Evolutionary conservation across 2,888 invertebrate genomes (phyloP).

Genomic region (Tineola bisselliella): DNA sequence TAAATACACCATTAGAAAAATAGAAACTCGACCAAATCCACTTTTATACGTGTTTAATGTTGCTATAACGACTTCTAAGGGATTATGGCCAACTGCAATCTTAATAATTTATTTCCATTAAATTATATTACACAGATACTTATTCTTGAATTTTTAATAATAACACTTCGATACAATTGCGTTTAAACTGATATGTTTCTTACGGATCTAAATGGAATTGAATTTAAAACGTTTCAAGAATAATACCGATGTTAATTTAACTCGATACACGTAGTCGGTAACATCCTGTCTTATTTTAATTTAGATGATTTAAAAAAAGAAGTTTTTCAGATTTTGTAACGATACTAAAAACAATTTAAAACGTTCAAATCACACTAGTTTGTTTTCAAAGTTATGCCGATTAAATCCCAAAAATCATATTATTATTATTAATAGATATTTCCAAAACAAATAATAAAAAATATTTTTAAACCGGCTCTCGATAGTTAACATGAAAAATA

Average conservation of each 20-base stretch:
- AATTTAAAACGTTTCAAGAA: too few relatives aligned
- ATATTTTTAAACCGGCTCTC: constrained; percentile 29
- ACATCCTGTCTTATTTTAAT: neutral
- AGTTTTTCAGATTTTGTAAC: too few relatives aligned
- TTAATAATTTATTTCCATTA: constrained; percentile 42
- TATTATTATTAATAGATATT: too few relatives aligned
- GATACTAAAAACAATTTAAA: too few relatives aligned
- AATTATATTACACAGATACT: constrained; percentile 26
- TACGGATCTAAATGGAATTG: too few relatives aligned
- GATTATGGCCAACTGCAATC: constrained; percentile 30
- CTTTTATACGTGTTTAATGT: neutral
- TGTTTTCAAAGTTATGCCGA: too few relatives aligned
- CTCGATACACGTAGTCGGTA: neutral
- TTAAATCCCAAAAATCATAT: too few relatives aligned
- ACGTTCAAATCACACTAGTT: too few relatives aligned
- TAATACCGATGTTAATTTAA: neutral
- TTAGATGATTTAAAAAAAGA: neutral
- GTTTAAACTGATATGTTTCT: too few relatives aligned
- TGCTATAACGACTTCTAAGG: constrained; percentile 15
- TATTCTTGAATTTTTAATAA: neutral
- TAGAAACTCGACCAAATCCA: neutral
- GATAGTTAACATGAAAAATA: constrained; percentile 50
- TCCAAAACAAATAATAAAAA: neutral
- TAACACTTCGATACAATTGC: too few relatives aligned
- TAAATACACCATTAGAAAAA: neutral